Conservation (phyloP, 2,888 invertebrate genomes). For the Lithodes maja region DNA sequence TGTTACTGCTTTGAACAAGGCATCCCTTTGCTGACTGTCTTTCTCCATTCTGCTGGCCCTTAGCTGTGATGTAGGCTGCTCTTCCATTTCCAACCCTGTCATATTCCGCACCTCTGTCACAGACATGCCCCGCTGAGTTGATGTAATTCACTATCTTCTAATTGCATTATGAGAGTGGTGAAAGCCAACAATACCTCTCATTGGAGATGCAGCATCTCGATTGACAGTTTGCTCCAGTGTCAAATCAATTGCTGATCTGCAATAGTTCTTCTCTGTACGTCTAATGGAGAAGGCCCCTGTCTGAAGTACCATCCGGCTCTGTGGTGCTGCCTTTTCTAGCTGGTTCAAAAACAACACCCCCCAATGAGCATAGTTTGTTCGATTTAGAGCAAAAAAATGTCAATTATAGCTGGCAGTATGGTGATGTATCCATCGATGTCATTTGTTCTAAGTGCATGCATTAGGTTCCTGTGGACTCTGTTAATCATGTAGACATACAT, state of each 20-base stretch:
- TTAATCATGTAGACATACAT: constrained; percentile 23
- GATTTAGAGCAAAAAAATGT: not conserved
- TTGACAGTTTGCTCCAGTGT: not conserved
- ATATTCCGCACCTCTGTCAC: not conserved
- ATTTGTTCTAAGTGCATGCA: not conserved
- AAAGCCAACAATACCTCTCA: constrained; percentile 28
- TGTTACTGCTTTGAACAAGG: not conserved
- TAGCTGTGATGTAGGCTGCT: not conserved
- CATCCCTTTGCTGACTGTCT: not conserved
- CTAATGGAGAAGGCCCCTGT: too few species aligned
- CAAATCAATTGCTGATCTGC: not conserved
- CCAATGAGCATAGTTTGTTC: not conserved
- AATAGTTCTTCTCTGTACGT: not conserved
- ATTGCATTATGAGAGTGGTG: not conserved
- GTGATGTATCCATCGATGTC: too few species aligned
- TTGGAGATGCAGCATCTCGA: constrained; percentile 17
- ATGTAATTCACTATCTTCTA: not conserved
- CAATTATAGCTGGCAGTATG: too few species aligned
- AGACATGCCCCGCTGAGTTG: not conserved
- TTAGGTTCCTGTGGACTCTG: constrained; percentile 11
- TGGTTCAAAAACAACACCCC: too few species aligned
- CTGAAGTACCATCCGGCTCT: too few species aligned
- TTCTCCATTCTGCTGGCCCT: not conserved
- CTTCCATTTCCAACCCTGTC: not conserved
- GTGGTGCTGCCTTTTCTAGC: too few species aligned